These are phyloP conservation scores for Scaptomyza graminum DNA, from an alignment of 1,140 invertebrate genomes.

Conservation along the genomic window DNA sequence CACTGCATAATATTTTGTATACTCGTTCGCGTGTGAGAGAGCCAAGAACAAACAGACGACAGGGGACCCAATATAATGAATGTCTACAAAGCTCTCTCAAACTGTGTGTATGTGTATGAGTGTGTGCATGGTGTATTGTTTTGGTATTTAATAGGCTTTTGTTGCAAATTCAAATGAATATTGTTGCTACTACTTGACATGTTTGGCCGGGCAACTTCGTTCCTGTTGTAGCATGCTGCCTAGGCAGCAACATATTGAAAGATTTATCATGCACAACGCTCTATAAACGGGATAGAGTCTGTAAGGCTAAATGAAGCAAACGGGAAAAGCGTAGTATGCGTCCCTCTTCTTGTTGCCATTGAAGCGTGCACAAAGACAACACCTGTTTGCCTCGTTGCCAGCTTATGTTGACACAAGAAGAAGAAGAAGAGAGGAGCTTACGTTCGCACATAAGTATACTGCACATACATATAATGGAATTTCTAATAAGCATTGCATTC, in stretches of 20 bases:
- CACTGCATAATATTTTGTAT: conserved; percentile 69
- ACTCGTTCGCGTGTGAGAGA: conserved; percentile 42
- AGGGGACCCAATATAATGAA: conserved; percentile 33
- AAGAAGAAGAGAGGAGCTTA: conserved; percentile 14
- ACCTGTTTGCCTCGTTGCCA: conserved; percentile 27
- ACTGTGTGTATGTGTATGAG: conserved; percentile 15
- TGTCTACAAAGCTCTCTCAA: conserved; percentile 19
- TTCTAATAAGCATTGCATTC: conserved; percentile 66
- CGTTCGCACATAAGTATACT: conserved; percentile 54
- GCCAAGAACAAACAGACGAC: conserved; percentile 51
- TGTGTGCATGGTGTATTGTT: conserved; percentile 50
- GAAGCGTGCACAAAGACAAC: conserved; percentile 38
- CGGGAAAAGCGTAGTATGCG: conserved; percentile 7
- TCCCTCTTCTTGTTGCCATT: conserved; percentile 14
- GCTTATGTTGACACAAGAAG: conserved; percentile 62
- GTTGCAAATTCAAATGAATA: conserved; percentile 69
- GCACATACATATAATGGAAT: conserved; percentile 76
- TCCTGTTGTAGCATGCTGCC: conserved; percentile 14
- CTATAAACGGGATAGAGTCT: conserved; percentile 16
- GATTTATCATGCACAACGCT: conserved; percentile 67
- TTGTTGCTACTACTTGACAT: conserved; percentile 52
- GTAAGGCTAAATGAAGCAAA: conserved; percentile 37
- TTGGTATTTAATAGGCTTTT: conserved; percentile 74
- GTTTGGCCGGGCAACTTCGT: conserved; percentile 39
- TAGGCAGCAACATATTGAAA: conserved; percentile 61